These are phyloP conservation scores for Pocillopora meandrina DNA, from an alignment of 92 coral and sea anemone genomes.

Conservation along the genomic window DNA sequence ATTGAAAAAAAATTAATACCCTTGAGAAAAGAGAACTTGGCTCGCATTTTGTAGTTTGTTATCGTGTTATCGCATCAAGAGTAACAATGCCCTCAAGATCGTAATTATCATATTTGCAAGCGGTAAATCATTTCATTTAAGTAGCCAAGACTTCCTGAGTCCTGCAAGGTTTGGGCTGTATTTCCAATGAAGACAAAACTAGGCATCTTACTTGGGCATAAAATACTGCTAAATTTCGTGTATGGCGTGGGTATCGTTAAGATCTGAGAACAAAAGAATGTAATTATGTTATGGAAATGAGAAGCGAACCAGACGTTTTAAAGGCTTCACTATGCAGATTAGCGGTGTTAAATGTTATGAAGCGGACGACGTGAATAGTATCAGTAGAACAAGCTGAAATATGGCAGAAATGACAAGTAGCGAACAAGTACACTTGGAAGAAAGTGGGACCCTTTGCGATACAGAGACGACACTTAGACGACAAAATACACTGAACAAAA, in stretches of 20 bases:
- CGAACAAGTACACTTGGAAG: slow-evolving; percentile 45
- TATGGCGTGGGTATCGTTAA: slow-evolving; percentile 12
- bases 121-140: slow-evolving; percentile 5
- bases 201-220: not conserved
- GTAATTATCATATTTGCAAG: not conserved
- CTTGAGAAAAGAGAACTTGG: slow-evolving; percentile 13
- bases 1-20: not conserved
- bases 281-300: slow-evolving; percentile 43
- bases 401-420: slow-evolving; percentile 47
- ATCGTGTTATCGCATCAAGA: not conserved
- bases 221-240: slow-evolving; percentile 9
- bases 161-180: too few species aligned
- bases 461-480: not conserved
- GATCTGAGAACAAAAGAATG: slow-evolving; percentile 31
- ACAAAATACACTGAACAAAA: slow-evolving; percentile 24
- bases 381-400: not conserved
- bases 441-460: slow-evolving; percentile 9
- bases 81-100: not conserved
- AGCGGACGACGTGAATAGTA: not conserved
- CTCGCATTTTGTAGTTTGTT: not conserved
- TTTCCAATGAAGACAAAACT: too few species aligned
- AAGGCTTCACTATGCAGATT: slow-evolving; percentile 28
- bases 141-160: not conserved
- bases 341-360: slow-evolving; percentile 4
- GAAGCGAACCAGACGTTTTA: slow-evolving; percentile 21